phyloP scores from a whole-genome alignment of 2,797 vertebrate genomes.

The Antrozous pallidus region DNA sequence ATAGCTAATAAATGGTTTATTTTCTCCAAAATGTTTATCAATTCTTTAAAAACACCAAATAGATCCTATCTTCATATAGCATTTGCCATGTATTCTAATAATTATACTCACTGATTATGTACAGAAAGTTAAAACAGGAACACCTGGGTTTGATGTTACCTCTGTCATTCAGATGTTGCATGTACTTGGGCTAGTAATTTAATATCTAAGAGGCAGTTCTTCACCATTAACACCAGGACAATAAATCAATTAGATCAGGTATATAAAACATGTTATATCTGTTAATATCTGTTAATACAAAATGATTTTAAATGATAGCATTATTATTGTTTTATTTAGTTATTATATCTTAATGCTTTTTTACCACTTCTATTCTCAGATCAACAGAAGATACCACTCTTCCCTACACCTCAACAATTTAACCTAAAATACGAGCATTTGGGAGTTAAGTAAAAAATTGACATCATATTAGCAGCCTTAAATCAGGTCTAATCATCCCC shows the following conservation, averaged over 20 bases:
- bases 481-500: not conserved
- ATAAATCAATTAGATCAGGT: not conserved
- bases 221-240: not conserved
- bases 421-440: not conserved
- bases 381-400: not conserved
- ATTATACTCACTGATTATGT: not conserved
- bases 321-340: not conserved
- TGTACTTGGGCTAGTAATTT: not conserved
- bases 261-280: not conserved
- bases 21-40: not conserved
- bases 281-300: not conserved
- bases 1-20: not conserved
- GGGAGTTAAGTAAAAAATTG: not conserved
- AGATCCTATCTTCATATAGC: not conserved
- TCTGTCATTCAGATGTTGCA: not conserved
- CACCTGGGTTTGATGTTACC: not conserved
- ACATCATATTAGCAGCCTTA: not conserved
- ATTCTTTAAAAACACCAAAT: not conserved
- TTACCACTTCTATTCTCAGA: not conserved
- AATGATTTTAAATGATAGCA: not conserved
- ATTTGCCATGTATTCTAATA: not conserved
- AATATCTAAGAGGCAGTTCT: not conserved
- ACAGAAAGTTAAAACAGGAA: not conserved
- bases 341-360: not conserved
- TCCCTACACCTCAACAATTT: not conserved